These are phyloP conservation scores for Sarotherodon lohbergeri DNA, from an alignment of 2,113 vertebrate genomes.

Conservation along the genomic window DNA sequence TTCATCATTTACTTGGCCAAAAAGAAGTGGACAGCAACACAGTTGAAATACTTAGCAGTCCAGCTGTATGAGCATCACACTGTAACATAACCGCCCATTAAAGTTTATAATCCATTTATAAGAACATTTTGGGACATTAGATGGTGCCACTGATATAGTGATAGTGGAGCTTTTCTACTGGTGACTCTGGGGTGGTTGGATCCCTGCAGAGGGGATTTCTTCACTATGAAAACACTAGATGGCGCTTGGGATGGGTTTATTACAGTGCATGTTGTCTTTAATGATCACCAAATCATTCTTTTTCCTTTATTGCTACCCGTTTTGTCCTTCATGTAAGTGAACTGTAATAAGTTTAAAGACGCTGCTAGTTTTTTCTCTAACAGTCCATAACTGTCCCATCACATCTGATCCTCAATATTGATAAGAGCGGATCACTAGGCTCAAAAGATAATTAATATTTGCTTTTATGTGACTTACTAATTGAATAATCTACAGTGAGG, in stretches of 20 bases:
- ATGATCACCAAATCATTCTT: neutral
- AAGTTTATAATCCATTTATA: neutral
- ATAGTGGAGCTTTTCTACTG: neutral
- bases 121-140: neutral
- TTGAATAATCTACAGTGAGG: neutral
- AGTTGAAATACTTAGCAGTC: neutral
- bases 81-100: neutral
- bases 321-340: neutral
- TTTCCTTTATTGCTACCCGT: neutral
- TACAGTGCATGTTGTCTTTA: neutral
- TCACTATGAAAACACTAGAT: neutral
- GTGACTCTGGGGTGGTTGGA: neutral
- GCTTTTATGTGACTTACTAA: neutral
- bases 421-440: neutral
- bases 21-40: neutral
- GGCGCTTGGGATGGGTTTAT: slow-evolving; percentile 38
- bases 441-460: neutral
- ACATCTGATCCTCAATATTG: neutral
- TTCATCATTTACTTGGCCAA: neutral
- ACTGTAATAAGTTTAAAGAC: neutral
- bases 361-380: neutral
- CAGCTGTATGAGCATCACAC: neutral
- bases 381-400: neutral
- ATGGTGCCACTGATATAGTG: neutral
- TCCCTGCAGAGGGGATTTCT: neutral